Evolutionary conservation across 2,113 vertebrate species (phyloP).

Genomic region (Tyrannus savana): DNA sequence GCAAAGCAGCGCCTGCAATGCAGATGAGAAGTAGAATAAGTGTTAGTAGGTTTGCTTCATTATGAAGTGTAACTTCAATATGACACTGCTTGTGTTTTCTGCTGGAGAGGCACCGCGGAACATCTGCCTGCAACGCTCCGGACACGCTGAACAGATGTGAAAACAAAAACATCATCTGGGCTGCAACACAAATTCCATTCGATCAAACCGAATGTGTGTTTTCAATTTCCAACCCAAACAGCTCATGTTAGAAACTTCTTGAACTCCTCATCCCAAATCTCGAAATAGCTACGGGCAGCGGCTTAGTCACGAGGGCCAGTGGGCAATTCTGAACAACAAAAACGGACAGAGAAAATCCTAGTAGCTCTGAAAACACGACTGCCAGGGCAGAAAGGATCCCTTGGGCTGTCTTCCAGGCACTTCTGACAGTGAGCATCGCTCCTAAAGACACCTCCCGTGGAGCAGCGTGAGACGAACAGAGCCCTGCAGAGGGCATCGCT

Average conservation of each 20-base stretch:
- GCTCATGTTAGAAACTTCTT: background rate
- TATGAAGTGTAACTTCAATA: background rate
- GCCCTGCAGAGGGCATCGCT: slow-evolving; percentile 46
- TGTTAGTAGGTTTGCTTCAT: background rate
- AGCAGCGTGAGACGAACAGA: background rate
- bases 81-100: background rate
- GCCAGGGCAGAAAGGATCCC: background rate
- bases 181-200: background rate
- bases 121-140: background rate
- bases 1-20: slow-evolving; percentile 33
- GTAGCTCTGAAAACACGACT: background rate
- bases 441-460: rapidly evolving
- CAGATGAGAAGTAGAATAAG: background rate
- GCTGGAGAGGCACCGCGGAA: background rate
- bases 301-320: background rate
- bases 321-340: background rate
- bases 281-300: rapidly evolving
- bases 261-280: background rate
- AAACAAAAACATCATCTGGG: background rate
- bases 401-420: background rate
- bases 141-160: background rate
- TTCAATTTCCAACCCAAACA: background rate
- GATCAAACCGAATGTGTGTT: background rate
- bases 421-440: background rate
- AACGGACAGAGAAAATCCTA: background rate